A percentile compares a stretch with the other conserved stretches of the same genome.
phyloP scores from a whole-genome alignment of 2,797 vertebrate genomes.

The Liasis olivaceus region DNA sequence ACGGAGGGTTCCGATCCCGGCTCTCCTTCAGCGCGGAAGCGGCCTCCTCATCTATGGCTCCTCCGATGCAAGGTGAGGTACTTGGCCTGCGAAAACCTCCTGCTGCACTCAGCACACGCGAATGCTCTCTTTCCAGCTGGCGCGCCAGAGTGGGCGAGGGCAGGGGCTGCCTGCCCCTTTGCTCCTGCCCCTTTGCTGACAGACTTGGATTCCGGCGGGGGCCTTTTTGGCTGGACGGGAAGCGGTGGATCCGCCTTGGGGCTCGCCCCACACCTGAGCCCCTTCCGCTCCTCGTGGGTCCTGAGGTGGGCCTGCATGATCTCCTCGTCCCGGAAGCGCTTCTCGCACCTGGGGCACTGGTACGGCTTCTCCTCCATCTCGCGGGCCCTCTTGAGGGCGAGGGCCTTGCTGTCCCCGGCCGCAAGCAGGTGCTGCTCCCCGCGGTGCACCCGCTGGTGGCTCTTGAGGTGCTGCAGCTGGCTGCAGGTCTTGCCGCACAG shows the following conservation, averaged over 20 bases:
- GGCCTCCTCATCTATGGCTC: background rate
- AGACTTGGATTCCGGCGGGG: accelerated
- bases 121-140: background rate
- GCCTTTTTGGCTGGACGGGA: background rate
- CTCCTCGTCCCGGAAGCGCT: constrained; percentile 38
- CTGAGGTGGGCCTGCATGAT: constrained; percentile 43
- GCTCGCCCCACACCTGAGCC: accelerated
- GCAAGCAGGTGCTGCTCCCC: background rate
- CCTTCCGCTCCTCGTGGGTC: background rate
- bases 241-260: accelerated
- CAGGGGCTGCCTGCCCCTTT: accelerated
- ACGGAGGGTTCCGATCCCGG: no score
- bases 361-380: constrained; percentile 34
- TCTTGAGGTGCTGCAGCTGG: constrained; percentile 57
- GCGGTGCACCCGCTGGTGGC: constrained; percentile 51
- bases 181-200: background rate
- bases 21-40: accelerated
- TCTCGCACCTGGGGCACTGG: constrained; percentile 35
- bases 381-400: constrained; percentile 1
- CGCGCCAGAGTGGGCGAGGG: accelerated
- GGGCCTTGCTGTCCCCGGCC: background rate
- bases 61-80: background rate
- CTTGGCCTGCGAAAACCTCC: constrained; percentile 2
- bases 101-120: background rate
- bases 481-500: constrained; percentile 54